Evolutionary conservation across 2,888 invertebrate genomes (phyloP), one percentile per base, ranked within the genome.

Genomic region (Exephanes ischioxanthus): DNA sequence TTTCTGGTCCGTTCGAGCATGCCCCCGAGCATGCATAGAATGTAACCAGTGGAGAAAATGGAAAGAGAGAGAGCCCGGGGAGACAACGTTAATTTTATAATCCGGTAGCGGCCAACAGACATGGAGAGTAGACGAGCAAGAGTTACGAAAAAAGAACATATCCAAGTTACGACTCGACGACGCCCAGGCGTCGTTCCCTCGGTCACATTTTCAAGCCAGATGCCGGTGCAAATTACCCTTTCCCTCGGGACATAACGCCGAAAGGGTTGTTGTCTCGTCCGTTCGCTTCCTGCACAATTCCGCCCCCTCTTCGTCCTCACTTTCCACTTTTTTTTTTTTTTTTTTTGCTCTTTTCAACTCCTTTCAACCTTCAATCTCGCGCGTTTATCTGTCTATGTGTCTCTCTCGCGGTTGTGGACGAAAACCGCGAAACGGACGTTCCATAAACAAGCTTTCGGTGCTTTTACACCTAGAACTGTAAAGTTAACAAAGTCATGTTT

Each of bases 21-120:
- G 6, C 80, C 83, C 63, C 41, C 73, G 61, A 61, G 72, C 58
- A 63, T 81, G 78, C 80, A 77, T 67, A 67, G 85, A 72, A 77
- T n/a, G 78, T 48, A 63, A 63, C 55, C n/a, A 16, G 6, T 63
- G 61, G 80, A 22, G 70, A 67, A 71, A 70, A 41, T 71, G 71
- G 76, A 45, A 61, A 22, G 68, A 70, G 67, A 70, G 67, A 51
- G 55, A 37, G 66, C 66, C 19, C 30, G 9, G 51, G 76, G 41
- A 80, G 67, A 68, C 82, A 85, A 89, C 92, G 93, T 93, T 93
- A 93, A 93, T 93, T 93, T 93, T 92, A 92, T 93, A 92, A 93
- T 93, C 91, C 86, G 79, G 83, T 51, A 80, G 48, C 67, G 30
- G 75, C 76, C 68, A 68, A 78, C 55, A 16, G 33, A 16, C 30